A percentile compares a stretch with the other conserved stretches of the same genome.
These are phyloP conservation scores for Ennomos quercinarius DNA, from an alignment of 2,888 invertebrate genomes.

Conservation along the genomic window DNA sequence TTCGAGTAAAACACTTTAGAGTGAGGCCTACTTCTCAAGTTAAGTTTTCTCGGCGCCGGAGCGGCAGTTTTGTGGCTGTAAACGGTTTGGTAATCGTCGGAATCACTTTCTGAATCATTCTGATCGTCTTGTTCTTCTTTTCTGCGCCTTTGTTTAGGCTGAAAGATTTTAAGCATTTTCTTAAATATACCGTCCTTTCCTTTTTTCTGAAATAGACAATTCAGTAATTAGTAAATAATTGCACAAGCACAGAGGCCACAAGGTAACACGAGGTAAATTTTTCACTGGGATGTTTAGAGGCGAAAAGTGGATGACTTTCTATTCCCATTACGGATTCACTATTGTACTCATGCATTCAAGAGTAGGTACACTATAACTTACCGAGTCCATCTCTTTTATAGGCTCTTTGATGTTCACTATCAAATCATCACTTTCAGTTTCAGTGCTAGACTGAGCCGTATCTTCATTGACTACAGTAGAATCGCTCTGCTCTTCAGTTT, in stretches of 20 bases:
- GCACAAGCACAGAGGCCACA: no score
- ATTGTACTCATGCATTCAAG: neutral
- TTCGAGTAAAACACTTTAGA: constrained; percentile 49
- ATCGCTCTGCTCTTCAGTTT: constrained; percentile 26
- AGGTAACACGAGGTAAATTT: no score
- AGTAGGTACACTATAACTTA: constrained; percentile 32
- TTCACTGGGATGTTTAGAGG: no score
- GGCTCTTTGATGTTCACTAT: constrained; percentile 10
- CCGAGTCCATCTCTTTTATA: constrained; percentile 33
- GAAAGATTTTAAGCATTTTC: constrained; percentile 66
- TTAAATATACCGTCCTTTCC: constrained; percentile 57
- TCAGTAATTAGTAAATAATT: neutral
- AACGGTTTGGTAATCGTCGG: constrained; percentile 65
- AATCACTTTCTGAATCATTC: constrained; percentile 51
- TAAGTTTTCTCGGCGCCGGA: constrained; percentile 20
- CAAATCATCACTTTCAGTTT: constrained; percentile 42
- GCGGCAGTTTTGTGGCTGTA: constrained; percentile 55
- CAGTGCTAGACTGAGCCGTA: constrained; percentile 43
- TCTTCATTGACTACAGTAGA: constrained; percentile 28
- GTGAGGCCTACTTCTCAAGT: constrained; percentile 40
- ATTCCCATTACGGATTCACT: no score
- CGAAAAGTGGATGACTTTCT: no score
- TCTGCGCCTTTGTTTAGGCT: constrained; percentile 46
- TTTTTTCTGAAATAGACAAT: constrained; percentile 35
- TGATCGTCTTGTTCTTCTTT: constrained; percentile 27